Base-by-base conservation (phyloP, 2,888 invertebrate species). In the Tryphoninae sp. region DNA sequence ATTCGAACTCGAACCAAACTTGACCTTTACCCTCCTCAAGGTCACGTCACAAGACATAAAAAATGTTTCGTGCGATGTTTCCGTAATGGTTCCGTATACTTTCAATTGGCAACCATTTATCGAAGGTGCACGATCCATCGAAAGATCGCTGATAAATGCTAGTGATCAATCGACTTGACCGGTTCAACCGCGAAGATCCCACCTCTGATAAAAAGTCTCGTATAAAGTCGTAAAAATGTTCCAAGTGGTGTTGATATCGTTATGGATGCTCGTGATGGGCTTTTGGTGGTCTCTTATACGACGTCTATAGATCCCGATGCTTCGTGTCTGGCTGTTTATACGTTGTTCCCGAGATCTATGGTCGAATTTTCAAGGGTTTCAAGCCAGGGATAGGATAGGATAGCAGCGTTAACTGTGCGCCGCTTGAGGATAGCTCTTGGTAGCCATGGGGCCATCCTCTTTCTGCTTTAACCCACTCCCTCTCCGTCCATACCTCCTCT, bases 351-450 rank as follows among this genome's bases (percentile, higher is more conserved):
- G 76, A 55, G 13, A 69, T 62, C 11, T 49, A 53, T 55, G 23
- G 19, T 71, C 22, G 49, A 79, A 76, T 82, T 82, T 82, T 68
- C 76, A 64, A 77, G 73, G 62, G 69, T 77, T 68, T 26, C 33
- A 33, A 33, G 22, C 40, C 67, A 73, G 68, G 22, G 64, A 53
- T 68, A 61, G 69, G 58, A 61, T 33, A 33, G 72, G 76, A 71
- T 59, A 33, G 33, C 33, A 6, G 58, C 75, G 62, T 45, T 67
- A 45, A 77, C 64, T 51, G 33, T 45, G 77, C 22, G 78, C 78
- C 80, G 62, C 76, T 75, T 80, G 82, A 75, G 75, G 73, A 84
- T 84, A 75, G 72, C 53, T 67, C 65, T 22, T 16, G 42, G 71
- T 62, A 42, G 42, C 51, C 55, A 55, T 55, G 65, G 61, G 61